Base-by-base conservation (phyloP, 2,797 vertebrate genomes). In the Microctenopoma stevenorrisi region DNA sequence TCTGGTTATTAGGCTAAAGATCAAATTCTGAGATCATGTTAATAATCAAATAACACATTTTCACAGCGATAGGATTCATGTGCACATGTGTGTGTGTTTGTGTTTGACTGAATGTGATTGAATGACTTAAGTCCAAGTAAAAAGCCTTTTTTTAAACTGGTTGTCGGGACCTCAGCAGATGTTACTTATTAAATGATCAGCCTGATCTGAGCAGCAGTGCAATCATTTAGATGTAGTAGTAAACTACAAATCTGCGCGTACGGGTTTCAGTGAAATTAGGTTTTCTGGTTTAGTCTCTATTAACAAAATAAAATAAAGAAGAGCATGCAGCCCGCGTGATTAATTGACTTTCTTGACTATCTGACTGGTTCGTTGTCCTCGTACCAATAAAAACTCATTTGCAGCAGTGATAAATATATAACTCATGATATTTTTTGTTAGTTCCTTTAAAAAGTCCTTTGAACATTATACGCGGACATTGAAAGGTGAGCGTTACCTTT, bases 171-270 rank as follows among this genome's bases (percentile, higher is more conserved):
- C 25, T 81, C n/a, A 53, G 18, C 77, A 84, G 57, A 81, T 86
- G 79, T 81, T 35, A 48, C 73, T 72, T 73, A 72, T 83, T 64
- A 74, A 52, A 71, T 74, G 40, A 69, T 72, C 40, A 65, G 43
- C 58, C 28, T 71, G 38, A 68, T 64, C 53, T 5, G 28, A 61
- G 68, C 48, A 70, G 37, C 47, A 30, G 58, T 16, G 6, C 30
- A 43, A 12, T 68, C 54, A 48, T 42, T 35, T 35, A 35, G 33
- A 35, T 35, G 33, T 35, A 35, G 33, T 35, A 35, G 33, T 35
- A 35, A 35, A 35, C 25, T 49, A 15, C 28, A 67, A 60, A 55
- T 69, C 46, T 37, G 53, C 25, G 5, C 54, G 38, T 18, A n/a
- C 25, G 38, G 55, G 62, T 59, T 72, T 64, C 14, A 42, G 7